These are phyloP conservation scores for Toxostoma redivivum DNA, from an alignment of 2,113 vertebrate species.

Conservation along the genomic window DNA sequence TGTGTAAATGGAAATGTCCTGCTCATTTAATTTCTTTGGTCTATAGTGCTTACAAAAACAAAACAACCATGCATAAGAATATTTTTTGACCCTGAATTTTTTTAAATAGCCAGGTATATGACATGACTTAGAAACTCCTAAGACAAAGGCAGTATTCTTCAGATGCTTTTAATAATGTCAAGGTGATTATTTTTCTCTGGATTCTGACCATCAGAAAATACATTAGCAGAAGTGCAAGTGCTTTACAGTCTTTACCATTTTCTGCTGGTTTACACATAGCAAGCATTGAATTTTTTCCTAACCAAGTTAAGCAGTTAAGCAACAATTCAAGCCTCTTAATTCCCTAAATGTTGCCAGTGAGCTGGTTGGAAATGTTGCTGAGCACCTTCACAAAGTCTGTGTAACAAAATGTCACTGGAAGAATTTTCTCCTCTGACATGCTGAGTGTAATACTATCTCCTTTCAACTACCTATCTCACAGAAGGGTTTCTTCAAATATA, in stretches of 20 bases:
- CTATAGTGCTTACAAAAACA: neutral
- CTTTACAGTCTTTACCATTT: neutral
- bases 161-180: neutral
- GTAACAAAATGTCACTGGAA: neutral
- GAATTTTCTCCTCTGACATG: neutral
- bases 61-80: neutral
- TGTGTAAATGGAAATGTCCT: neutral
- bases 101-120: neutral
- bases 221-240: neutral
- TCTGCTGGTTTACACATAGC: neutral
- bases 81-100: neutral
- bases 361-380: neutral
- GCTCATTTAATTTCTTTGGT: neutral
- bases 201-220: neutral
- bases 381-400: neutral
- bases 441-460: neutral
- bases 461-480: neutral
- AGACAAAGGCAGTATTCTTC: neutral
- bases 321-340: neutral
- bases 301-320: neutral
- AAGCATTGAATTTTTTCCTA: neutral
- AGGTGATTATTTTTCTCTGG: neutral
- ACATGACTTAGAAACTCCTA: neutral
- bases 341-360: neutral
- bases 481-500: neutral